Conservation (phyloP, 2,113 vertebrate species). For the Melospiza georgiana region DNA sequence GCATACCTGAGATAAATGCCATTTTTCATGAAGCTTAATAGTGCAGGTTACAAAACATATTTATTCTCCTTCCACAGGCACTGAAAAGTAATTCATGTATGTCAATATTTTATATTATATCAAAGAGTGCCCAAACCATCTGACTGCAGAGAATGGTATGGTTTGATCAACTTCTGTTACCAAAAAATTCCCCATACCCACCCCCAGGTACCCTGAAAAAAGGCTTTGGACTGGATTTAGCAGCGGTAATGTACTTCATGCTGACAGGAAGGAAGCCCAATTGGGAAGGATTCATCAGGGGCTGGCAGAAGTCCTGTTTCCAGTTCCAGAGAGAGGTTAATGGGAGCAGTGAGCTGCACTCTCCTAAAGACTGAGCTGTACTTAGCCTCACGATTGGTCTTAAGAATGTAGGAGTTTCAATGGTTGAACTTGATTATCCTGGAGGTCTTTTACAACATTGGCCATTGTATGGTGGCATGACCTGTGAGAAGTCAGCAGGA, state of each 20-base stretch:
- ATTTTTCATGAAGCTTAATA: not conserved
- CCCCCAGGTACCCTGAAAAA: not conserved
- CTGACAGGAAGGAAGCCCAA: not conserved
- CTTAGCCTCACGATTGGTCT: not conserved
- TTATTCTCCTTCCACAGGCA: not conserved
- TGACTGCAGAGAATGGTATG: not conserved
- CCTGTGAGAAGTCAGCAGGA: not conserved
- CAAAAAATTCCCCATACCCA: not conserved
- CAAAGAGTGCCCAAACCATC: not conserved
- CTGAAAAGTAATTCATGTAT: not conserved
- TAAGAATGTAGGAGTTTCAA: not conserved
- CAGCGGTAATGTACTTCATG: not conserved
- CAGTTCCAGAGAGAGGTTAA: not conserved
- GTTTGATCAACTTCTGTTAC: not conserved
- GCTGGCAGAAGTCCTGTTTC: not conserved
- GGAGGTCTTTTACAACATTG: not conserved
- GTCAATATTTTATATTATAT: not conserved
- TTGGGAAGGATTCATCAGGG: not conserved
- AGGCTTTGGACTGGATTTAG: not conserved
- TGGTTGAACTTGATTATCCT: not conserved
- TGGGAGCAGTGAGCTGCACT: not conserved
- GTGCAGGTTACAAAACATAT: not conserved
- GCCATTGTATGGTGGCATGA: not conserved
- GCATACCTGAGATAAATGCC: not conserved
- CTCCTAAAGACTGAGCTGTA: not conserved